These are phyloP conservation scores for Galerucella nymphaeae DNA, from an alignment of 2,888 invertebrate genomes.

Conservation along the genomic window DNA sequence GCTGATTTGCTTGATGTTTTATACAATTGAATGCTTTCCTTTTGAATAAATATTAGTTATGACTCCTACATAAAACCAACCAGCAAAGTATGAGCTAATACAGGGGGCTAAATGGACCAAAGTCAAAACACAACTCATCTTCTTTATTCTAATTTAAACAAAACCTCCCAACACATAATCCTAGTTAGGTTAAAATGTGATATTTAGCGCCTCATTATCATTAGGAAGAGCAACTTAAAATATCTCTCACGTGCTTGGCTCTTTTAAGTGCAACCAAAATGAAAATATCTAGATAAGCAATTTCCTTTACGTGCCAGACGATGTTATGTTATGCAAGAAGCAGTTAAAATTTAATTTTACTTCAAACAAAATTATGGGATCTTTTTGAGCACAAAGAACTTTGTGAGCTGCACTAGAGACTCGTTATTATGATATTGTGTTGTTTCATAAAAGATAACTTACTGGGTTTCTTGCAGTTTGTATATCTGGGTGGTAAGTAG, in stretches of 20 bases:
- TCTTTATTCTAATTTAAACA: too few species aligned
- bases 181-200: slow-evolving; percentile 24
- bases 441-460: slow-evolving; percentile 10
- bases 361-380: slow-evolving; percentile 41
- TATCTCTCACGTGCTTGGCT: slow-evolving; percentile 39
- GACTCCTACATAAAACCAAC: too few species aligned
- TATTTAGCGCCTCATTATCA: slow-evolving; percentile 37
- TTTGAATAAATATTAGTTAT: too few species aligned
- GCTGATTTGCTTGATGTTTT: too few species aligned
- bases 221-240: slow-evolving; percentile 32
- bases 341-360: slow-evolving; percentile 45
- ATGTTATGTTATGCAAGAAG: slow-evolving; percentile 36
- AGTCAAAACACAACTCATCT: too few species aligned
- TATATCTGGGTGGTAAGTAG: background rate
- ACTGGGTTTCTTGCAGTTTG: background rate
- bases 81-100: too few species aligned
- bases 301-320: slow-evolving; percentile 39
- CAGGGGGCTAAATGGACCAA: too few species aligned
- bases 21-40: too few species aligned
- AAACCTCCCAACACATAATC: background rate
- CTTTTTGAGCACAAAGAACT: slow-evolving; percentile 36
- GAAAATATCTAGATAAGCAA: slow-evolving; percentile 43
- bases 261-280: slow-evolving; percentile 37
- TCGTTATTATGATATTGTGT: slow-evolving; percentile 15
- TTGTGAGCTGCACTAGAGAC: slow-evolving; percentile 24